Evolutionary conservation across 2,113 vertebrate species (phyloP).

Genomic region (Microtus ochrogaster): DNA sequence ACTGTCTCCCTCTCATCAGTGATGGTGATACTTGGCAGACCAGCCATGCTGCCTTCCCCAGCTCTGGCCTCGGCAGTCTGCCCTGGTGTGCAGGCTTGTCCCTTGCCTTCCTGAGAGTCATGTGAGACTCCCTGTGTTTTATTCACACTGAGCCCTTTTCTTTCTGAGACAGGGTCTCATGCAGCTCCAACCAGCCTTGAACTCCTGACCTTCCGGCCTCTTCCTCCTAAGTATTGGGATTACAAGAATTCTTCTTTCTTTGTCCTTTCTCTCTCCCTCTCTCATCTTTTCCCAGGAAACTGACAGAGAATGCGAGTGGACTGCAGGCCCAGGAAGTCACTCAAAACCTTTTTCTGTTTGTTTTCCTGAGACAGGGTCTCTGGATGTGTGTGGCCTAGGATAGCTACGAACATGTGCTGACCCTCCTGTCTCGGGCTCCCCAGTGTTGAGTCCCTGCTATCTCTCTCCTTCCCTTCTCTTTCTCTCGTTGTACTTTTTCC

Average conservation of each 20-base stretch:
- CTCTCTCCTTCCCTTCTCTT: too few relatives aligned
- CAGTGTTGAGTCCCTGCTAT: not conserved
- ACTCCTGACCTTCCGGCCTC: not conserved
- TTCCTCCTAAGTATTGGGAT: not conserved
- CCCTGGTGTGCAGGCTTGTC: not conserved
- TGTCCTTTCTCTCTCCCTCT: not conserved
- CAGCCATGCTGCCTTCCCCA: rapidly evolving
- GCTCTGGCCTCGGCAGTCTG: not conserved
- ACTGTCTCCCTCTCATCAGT: too few relatives aligned
- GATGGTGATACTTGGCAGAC: not conserved
- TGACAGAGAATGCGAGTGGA: too few relatives aligned
- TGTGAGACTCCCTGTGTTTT: not conserved
- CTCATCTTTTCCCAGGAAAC: not conserved
- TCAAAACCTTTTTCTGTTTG: not conserved
- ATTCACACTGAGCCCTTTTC: not conserved
- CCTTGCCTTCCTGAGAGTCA: not conserved
- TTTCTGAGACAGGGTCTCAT: not conserved
- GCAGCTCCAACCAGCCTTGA: not conserved
- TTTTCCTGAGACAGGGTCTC: not conserved
- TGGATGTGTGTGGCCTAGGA: not conserved
- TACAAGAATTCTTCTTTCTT: not conserved
- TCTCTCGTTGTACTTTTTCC: not conserved
- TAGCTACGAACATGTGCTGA: not conserved
- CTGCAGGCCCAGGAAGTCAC: not conserved
- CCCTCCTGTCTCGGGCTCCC: not conserved